A percentile compares a stretch with the other conserved stretches of the same genome.
These are phyloP conservation scores for Meteorus colon DNA, from an alignment of 2,888 invertebrate species.

Conservation along the genomic window DNA sequence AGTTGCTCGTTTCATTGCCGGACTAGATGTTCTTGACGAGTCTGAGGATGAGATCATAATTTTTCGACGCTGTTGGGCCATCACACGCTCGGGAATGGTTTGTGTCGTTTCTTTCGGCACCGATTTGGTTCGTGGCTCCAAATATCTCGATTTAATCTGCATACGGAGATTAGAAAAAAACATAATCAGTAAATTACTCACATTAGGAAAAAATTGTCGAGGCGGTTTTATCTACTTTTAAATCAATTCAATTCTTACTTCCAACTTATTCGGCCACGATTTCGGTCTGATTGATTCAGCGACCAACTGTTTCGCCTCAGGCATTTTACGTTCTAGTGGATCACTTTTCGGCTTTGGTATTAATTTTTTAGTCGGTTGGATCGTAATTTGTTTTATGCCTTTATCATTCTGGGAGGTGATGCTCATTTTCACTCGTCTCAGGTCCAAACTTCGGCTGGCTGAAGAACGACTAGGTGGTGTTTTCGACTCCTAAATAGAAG, in stretches of 20 bases:
- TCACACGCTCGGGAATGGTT: conserved; percentile 60
- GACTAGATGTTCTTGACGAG: conserved; percentile 82
- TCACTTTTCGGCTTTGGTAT: conserved; percentile 69
- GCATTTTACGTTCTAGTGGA: conserved; percentile 68
- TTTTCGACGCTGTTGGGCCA: conserved; percentile 72
- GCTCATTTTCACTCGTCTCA: conserved; percentile 72
- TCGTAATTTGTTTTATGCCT: conserved; percentile 51
- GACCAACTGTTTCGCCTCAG: conserved; percentile 61
- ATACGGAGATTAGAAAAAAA: conserved; percentile 42
- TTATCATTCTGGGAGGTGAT: conserved; percentile 71
- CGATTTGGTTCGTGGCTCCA: conserved; percentile 75
- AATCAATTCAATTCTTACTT: conserved; percentile 55
- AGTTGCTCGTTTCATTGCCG: conserved; percentile 75
- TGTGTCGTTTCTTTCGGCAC: conserved; percentile 60
- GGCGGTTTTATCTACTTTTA: background rate
- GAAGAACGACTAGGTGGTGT: conserved; percentile 62
- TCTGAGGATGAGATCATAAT: conserved; percentile 78
- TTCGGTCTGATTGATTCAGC: conserved; percentile 63
- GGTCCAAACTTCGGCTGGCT: conserved; percentile 66
- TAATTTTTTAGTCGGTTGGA: conserved; percentile 57
- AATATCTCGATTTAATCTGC: conserved; percentile 77
- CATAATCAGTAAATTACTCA: conserved; percentile 11
- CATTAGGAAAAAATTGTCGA: background rate
- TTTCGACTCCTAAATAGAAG: conserved; percentile 60
- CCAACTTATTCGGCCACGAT: conserved; percentile 71